Base-by-base conservation (phyloP, 2,888 invertebrate genomes). In the Calliopum simillimum region DNA sequence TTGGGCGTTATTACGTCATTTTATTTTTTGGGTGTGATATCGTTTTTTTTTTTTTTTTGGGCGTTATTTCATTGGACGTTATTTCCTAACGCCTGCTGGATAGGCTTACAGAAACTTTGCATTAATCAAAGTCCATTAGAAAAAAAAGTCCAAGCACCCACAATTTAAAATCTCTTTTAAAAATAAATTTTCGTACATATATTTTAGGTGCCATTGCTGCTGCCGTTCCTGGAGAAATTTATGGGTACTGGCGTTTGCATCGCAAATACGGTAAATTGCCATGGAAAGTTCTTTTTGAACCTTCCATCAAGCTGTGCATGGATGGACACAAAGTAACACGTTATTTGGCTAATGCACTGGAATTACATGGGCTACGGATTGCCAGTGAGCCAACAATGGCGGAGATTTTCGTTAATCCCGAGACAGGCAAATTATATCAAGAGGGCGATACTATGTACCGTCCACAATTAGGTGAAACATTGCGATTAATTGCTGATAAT, bases 191-290 rank as follows among this genome's bases (percentile, higher is more conserved):
- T n/a, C n/a, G n/a, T n/a, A 8, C 8, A 33, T 33, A 33, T 33
- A 33, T 8, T 8, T 8, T 33, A 76, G 80, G 80, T 1, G 84
- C 82, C 11, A 58, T 84, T 2, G 89, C 96, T 0, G 89, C 94
- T n/a, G 98, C 93, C 14, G 92, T 97, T 16, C 97, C 98, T 0
- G 95, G 96, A 11, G 97, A 97, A 85, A 85, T 98, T 23, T 88
- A 89, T 71, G 98, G 97, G 0, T 95, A 95, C 83, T 92, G 92
- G 89, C 89, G 88, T 66, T 90, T 95, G 12, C 90, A 95, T 85
- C 85, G 89, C 71, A 87, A 86, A 76, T 95, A 91, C 82, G 96
- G 96, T 2, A 89, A 88, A 74, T 85, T 97, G 59, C 88, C 90
- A 0, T 98, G 98, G 98, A 84, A 83, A 44, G 89, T 91, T 0